Base-by-base conservation (phyloP, 2,888 invertebrate species). In the Drosophila monieri region DNA sequence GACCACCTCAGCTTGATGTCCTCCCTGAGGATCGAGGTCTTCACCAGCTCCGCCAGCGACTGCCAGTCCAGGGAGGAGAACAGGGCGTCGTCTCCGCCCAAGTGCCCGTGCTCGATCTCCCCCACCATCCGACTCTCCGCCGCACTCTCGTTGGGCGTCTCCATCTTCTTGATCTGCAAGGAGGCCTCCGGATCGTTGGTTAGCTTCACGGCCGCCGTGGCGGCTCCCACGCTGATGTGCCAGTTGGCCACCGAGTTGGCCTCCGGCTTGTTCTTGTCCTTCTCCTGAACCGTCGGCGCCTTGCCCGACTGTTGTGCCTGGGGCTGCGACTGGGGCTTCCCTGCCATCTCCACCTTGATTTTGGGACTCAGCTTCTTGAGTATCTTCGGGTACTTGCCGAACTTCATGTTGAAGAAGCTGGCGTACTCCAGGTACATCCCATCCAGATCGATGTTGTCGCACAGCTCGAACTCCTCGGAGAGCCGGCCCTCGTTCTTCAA, bases 391-490 rank as follows among this genome's bases (percentile, higher is more conserved):
- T 95, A 94, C 90, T 96, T 97, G 90, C 96, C 96, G 92, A 97
- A 98, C 85, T 96, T 95, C 44, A 96, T 93, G 83, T 95, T 94
- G 90, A 96, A 97, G 91, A 96, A 98, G 73, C 96, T 95, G 88
- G 95, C 95, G 91, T 96, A 98, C 85, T 98, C 98, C 93, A 97
- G 94, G 62, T 98, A 92, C 76, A 98, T 95, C 43, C 96, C 95
- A 73, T 96, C 96, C 88, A 98, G 92, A 90, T 98, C 97, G 61
- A 98, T 94, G 87, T 98, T 98, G 88, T 98, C 98, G 91, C 98
- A 98, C 37, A 98, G 93, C 85, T 94, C 93, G 88, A 94, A 94
- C 6, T 93, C 93, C 0, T 95, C 93, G n/a, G 87, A 79, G 9
- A 97, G 92, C 43, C 94, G 94, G 0, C 97, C 96, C 91, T 98